Conservation (phyloP, 2,113 vertebrate genomes). For the Ptyas mucosa region DNA sequence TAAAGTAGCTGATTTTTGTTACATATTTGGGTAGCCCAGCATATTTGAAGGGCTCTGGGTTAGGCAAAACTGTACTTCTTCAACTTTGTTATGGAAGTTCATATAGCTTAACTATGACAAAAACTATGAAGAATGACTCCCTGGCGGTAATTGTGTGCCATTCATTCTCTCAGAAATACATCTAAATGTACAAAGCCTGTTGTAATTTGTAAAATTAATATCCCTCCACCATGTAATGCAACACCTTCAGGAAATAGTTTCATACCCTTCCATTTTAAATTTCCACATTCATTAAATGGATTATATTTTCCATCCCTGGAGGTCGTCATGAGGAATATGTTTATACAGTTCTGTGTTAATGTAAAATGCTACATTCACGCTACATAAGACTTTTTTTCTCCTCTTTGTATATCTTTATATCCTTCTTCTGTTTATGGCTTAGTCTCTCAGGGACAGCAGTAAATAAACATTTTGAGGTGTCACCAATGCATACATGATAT, state of each 20-base stretch:
- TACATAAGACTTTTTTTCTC: slow-evolving; percentile 36
- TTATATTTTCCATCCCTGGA: not conserved
- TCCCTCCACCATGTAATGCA: not conserved
- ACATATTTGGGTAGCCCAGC: not conserved
- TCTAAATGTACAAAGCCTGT: not conserved
- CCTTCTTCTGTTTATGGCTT: slow-evolving; percentile 50
- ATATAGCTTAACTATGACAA: not conserved
- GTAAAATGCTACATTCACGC: not conserved
- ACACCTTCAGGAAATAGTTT: not conserved
- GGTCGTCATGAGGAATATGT: not conserved
- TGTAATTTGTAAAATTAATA: not conserved
- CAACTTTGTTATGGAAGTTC: not conserved
- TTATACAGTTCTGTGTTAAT: not conserved
- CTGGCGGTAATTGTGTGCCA: no score
- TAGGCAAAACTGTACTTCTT: not conserved
- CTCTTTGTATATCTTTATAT: not conserved
- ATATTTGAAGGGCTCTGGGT: not conserved
- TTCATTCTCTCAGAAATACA: not conserved
- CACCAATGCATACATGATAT: slow-evolving; percentile 37
- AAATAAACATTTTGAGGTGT: slow-evolving; percentile 47
- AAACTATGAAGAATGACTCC: not conserved
- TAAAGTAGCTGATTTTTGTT: not conserved
- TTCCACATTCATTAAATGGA: not conserved
- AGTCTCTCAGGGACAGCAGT: slow-evolving; percentile 32
- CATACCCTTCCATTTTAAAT: not conserved